phyloP scores from a whole-genome alignment of 64 coral and sea anemone species.

The Montipora capricornis region DNA sequence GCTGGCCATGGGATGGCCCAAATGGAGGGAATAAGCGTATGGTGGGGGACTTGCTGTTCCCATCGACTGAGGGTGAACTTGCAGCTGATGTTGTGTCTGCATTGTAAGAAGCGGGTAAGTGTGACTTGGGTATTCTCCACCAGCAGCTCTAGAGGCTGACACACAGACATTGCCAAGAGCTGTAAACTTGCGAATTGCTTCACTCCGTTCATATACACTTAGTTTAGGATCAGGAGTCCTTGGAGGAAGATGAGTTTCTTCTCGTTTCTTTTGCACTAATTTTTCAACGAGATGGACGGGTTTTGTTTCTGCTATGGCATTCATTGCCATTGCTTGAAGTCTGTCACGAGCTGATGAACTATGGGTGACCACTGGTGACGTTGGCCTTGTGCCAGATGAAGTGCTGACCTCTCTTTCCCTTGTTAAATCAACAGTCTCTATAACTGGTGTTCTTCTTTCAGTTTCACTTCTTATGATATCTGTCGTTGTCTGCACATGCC shows the following conservation, averaged over 20 bases:
- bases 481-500: not conserved
- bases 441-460: conserved; percentile 11
- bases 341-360: conserved; percentile 79
- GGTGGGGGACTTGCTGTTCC: conserved; percentile 52
- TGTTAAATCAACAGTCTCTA: conserved; percentile 72
- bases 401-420: conserved; percentile 21
- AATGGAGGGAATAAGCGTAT: conserved; percentile 67
- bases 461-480: conserved; percentile 5
- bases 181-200: conserved; percentile 88
- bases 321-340: conserved; percentile 82
- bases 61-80: conserved; percentile 63
- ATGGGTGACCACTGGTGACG: not conserved
- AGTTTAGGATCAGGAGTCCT: conserved; percentile 87
- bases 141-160: conserved; percentile 53
- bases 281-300: conserved; percentile 37
- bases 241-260: conserved; percentile 73
- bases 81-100: conserved; percentile 57
- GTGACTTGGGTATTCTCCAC: conserved; percentile 59
- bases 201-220: conserved; percentile 71
- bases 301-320: conserved; percentile 49
- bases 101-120: conserved; percentile 59
- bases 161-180: conserved; percentile 56
- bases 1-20: conserved; percentile 34
- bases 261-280: conserved; percentile 51
- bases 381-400: not conserved